These are phyloP conservation scores for Drosophila guanche DNA, from an alignment of 1,140 invertebrate genomes.

Conservation along the genomic window DNA sequence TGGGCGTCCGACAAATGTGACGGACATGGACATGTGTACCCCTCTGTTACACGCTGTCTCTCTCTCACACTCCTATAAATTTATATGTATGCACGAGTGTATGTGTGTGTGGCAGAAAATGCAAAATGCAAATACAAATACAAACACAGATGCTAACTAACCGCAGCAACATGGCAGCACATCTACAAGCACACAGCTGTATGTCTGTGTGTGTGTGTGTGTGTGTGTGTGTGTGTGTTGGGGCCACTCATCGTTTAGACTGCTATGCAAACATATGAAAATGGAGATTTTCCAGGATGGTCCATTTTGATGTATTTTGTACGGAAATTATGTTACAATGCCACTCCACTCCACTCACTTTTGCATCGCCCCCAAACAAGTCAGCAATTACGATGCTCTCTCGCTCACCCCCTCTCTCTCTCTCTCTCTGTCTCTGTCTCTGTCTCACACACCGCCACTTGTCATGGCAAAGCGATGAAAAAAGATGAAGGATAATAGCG, in stretches of 20 bases:
- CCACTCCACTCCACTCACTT: conserved; percentile 55
- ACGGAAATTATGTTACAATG: conserved; percentile 75
- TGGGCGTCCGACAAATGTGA: conserved; percentile 52
- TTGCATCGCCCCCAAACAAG: conserved; percentile 22
- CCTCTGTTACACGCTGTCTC: neutral
- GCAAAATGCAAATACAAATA: conserved; percentile 76
- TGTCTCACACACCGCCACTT: no score
- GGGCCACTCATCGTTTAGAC: conserved; percentile 33
- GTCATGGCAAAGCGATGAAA: neutral
- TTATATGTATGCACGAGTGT: conserved; percentile 14
- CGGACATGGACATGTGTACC: conserved; percentile 54
- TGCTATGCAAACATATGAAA: conserved; percentile 56
- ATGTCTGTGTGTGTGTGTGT: conserved; percentile 15
- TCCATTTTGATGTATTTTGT: conserved; percentile 75
- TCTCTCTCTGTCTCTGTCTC: no score
- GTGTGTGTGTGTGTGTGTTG: conserved; percentile 2
- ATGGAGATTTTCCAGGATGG: conserved; percentile 62
- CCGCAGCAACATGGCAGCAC: conserved; percentile 53
- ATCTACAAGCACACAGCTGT: neutral
- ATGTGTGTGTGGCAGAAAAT: conserved; percentile 58
- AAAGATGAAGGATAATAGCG: conserved; percentile 37
- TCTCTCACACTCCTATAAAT: neutral
- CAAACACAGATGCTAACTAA: conserved; percentile 81
- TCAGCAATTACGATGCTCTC: conserved; percentile 20
- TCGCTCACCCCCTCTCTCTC: no score